Evolutionary conservation across 2,113 vertebrate species (phyloP).

Genomic region (Piprites chloris): DNA sequence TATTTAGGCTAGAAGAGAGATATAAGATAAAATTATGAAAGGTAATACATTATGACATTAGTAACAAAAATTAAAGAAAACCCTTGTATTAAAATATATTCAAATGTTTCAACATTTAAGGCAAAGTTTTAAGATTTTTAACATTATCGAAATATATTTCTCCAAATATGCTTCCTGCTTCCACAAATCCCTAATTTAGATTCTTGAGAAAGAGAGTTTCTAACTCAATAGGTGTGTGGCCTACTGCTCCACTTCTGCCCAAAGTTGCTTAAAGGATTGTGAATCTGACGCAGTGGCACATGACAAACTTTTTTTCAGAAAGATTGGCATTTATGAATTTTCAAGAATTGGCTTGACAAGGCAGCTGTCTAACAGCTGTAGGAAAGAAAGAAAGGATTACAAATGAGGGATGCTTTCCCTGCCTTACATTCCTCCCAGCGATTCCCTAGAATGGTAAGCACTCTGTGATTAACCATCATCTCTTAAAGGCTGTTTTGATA

Average conservation of each 20-base stretch:
- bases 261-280: background rate
- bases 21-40: background rate
- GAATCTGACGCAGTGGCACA: background rate
- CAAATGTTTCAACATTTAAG: background rate
- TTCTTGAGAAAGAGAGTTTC: background rate
- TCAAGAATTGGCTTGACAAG: background rate
- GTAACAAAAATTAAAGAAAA: background rate
- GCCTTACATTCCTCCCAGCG: background rate
- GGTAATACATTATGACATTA: background rate
- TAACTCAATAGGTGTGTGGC: background rate
- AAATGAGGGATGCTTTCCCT: background rate
- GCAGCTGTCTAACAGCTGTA: background rate
- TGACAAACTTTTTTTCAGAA: background rate
- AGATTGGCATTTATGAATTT: background rate
- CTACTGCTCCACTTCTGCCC: background rate
- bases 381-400: background rate
- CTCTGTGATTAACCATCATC: background rate
- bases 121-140: background rate
- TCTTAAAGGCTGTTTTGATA: background rate
- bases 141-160: background rate
- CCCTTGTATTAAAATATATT: background rate
- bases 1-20: background rate
- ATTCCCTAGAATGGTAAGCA: background rate
- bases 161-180: background rate
- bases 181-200: background rate